Base-by-base conservation (phyloP, 2,888 invertebrate genomes). In the Muschampia plurimacula region DNA sequence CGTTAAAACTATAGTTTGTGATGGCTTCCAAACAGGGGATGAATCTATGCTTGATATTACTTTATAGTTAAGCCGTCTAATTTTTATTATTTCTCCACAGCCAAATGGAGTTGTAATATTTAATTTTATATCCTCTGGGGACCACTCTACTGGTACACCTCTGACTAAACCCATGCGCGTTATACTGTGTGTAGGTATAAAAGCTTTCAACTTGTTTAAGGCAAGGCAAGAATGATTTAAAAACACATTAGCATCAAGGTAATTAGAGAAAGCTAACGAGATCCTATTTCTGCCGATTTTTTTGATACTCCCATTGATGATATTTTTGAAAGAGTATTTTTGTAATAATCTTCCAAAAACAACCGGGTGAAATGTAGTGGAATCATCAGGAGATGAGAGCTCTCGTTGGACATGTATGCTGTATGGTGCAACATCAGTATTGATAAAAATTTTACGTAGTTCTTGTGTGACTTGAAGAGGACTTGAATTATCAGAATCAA, bases 1-100 rank as follows among this genome's bases (percentile, higher is more conserved):
- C 10, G 67, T 67, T 39, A 72, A 36, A 3, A 72, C 63, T 8
- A 72, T 39, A 22, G 72, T 55, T 41, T 72, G 49, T 22, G 67
- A 63, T 2, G 65, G 65, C 41, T 71, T 64, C 64, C 52, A 52
- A 15, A 52, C 5, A 52, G 52, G 52, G 15, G 15, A 2, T 52
- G 15, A 52, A 9, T 55, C 15, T 22, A 55, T 55, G 8, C 9
- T 55, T 2, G 15, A 55, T 22, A 55, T 55, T 7, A 55, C 15
- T 2, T 55, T 55, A 3, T 55, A 55, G 22, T 55, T 55, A 55
- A 55, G 52, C 1, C 22, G 15, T 55, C 15, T 22, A 22, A 55
- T 55, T 15, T 55, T 55, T 4, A 55, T 55, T 8, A 22, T 55
- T 55, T 55, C 52, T 22, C 52, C 52, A 22, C 52, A 55, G 2